Percentiles rank a stretch among this genome's conserved stretches.
Evolutionary conservation across 1,140 invertebrate species (phyloP).

Genomic region (Atopsyche davidsoni): DNA sequence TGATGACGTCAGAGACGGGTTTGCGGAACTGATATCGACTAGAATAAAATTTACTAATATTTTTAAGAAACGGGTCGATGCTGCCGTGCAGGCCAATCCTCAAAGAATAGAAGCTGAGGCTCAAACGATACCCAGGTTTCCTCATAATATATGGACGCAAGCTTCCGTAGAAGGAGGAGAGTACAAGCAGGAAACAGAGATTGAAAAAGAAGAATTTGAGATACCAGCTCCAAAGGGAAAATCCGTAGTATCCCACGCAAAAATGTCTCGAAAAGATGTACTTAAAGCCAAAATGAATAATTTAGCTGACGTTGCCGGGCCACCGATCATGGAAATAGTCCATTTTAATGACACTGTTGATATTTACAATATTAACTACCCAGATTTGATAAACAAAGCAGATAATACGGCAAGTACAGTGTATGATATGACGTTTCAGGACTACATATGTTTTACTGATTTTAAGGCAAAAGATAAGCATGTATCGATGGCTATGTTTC

Average conservation of each 20-base stretch:
- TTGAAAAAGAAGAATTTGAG: not conserved
- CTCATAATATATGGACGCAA: slow-evolving; percentile 62
- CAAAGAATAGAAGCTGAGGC: slow-evolving; percentile 42
- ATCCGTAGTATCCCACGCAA: too few relatives aligned
- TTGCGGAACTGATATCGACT: slow-evolving; percentile 54
- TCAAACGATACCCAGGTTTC: slow-evolving; percentile 60
- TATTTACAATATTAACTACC: slow-evolving; percentile 60
- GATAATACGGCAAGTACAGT: slow-evolving; percentile 38
- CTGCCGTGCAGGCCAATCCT: slow-evolving; percentile 47
- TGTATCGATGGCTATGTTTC: slow-evolving; percentile 61
- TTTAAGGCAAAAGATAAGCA: slow-evolving; percentile 55
- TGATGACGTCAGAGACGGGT: slow-evolving; percentile 57
- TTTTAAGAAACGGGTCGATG: slow-evolving; percentile 49
- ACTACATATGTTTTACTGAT: slow-evolving; percentile 58
- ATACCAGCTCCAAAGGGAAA: too few relatives aligned
- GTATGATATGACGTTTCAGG: slow-evolving; percentile 47
- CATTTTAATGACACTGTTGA: slow-evolving; percentile 56
- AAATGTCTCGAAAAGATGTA: too few relatives aligned
- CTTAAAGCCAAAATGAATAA: too few relatives aligned
- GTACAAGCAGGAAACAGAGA: not conserved
- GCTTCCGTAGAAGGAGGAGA: slow-evolving; percentile 36
- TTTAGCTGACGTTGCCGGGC: too few relatives aligned
- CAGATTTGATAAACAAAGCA: slow-evolving; percentile 41
- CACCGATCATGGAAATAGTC: slow-evolving; percentile 39
- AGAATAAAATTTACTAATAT: slow-evolving; percentile 54